Base-by-base conservation (phyloP, 2,113 vertebrate genomes). In the Clarias batrachus region DNA sequence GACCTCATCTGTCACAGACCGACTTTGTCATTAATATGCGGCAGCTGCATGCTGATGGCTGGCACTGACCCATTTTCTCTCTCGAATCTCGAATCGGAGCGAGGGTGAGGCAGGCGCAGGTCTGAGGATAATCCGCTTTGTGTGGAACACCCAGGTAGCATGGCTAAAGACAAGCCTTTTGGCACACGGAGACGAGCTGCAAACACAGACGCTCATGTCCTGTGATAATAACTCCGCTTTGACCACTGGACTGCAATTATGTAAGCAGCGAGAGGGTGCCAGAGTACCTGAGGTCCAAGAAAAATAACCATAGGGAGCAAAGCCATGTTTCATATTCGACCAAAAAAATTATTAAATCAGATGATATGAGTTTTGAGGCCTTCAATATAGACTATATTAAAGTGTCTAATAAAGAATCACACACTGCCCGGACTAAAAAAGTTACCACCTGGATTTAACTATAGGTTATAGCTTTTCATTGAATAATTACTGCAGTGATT, bases 11-110 rank as follows among this genome's bases (percentile, higher is more conserved):
- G 86, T 90, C 87, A 89, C 88, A 84, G 71, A 63, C 82, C 57
- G 82, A 84, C 77, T 82, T 83, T 77, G 62, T 89, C 73, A 88
- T 90, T 90, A 90, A 88, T 87, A 87, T 90, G 89, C 89, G 79
- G 83, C 81, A 87, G 90, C 86, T 87, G 85, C 82, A 87, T 66
- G 81, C 81, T 76, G 81, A 88, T 84, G 82, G 86, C 87, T 85
- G 84, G 65, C 87, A 85, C 57, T 92, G 91, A 90, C 91, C 91
- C 85, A 86, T 91, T 91, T 91, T 90, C 89, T 87, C 54, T 56
- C 82, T 84, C 68, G 78, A 87, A 82, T 88, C 84, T 89, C 52
- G 84, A 33, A 33, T 33, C 82, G 11, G n/a, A 37, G 59, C 80
- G 37, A 77, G 81, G 76, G 84, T 33, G 52, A 77, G 74, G 37